A percentile compares a stretch with the other conserved stretches of the same genome.
phyloP scores from a whole-genome alignment of 2,797 vertebrate genomes.

The Labeo calbasu region DNA sequence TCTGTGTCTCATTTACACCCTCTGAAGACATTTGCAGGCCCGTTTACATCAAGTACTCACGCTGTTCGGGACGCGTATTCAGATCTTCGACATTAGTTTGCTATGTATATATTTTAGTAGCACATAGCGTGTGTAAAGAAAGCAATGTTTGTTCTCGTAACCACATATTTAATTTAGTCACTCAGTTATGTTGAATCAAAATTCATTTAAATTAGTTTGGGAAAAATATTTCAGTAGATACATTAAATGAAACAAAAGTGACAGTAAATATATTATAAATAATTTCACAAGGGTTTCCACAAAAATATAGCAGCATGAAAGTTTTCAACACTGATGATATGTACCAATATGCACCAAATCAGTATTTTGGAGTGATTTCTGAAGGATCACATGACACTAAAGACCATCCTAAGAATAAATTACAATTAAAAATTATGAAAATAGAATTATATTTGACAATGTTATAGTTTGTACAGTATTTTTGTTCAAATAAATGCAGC shows the following conservation, averaged over 20 bases:
- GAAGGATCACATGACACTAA: not conserved
- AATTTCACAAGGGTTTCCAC: not conserved
- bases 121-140: not conserved
- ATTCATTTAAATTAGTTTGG: not conserved
- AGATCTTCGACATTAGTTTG: conserved; percentile 9
- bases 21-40: conserved; percentile 22
- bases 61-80: not conserved
- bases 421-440: not conserved
- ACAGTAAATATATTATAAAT: not conserved
- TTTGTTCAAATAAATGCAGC: not conserved
- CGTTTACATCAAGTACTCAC: conserved; percentile 9
- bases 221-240: not conserved
- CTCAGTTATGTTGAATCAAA: not conserved
- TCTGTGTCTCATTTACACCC: conserved; percentile 34
- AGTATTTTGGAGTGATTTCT: not conserved
- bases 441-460: not conserved
- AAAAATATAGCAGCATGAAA: not conserved
- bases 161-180: not conserved
- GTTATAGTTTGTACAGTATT: not conserved
- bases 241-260: not conserved
- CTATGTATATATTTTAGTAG: not conserved
- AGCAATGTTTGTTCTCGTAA: not conserved
- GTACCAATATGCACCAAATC: not conserved
- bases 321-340: not conserved
- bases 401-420: not conserved